phyloP scores from a whole-genome alignment of 2,888 invertebrate species.

The Drosophila koepferae region DNA sequence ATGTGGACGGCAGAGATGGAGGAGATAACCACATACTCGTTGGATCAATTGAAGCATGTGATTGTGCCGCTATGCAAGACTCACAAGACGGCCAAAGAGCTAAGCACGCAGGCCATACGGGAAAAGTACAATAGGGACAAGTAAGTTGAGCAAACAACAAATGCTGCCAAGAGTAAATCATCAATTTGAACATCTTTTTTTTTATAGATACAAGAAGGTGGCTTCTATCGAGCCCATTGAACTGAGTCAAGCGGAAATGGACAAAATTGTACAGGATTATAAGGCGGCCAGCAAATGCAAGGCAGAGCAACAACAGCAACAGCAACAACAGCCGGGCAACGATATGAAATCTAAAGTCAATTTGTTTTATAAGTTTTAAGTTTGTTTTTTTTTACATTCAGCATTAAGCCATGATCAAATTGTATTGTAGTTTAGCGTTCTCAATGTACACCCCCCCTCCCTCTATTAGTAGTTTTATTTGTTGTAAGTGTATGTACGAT shows the following conservation, averaged over 20 bases:
- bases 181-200: neutral
- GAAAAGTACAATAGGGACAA: conserved; percentile 94
- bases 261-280: conserved; percentile 65
- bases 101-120: conserved; percentile 93
- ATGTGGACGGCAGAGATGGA: conserved; percentile 90
- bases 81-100: conserved; percentile 88
- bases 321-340: conserved; percentile 22
- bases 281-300: conserved; percentile 42
- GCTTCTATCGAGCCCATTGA: conserved; percentile 76
- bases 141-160: conserved; percentile 85
- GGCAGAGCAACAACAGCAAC: conserved; percentile 19
- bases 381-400: conserved; percentile 59
- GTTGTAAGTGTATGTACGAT: conserved; percentile 40
- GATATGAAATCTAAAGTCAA: conserved; percentile 49
- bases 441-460: conserved; percentile 25
- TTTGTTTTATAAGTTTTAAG: conserved; percentile 77
- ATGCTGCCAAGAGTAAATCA: neutral
- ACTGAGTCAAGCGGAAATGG: conserved; percentile 73
- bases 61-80: conserved; percentile 89
- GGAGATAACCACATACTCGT: conserved; percentile 89
- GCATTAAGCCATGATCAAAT: conserved; percentile 60
- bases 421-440: conserved; percentile 63
- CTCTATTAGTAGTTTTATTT: conserved; percentile 40
- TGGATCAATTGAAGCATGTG: conserved; percentile 89
- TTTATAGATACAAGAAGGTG: conserved; percentile 81